These are phyloP conservation scores for Leptinotarsa juncta DNA, from an alignment of 2,888 invertebrate species.

Conservation along the genomic window DNA sequence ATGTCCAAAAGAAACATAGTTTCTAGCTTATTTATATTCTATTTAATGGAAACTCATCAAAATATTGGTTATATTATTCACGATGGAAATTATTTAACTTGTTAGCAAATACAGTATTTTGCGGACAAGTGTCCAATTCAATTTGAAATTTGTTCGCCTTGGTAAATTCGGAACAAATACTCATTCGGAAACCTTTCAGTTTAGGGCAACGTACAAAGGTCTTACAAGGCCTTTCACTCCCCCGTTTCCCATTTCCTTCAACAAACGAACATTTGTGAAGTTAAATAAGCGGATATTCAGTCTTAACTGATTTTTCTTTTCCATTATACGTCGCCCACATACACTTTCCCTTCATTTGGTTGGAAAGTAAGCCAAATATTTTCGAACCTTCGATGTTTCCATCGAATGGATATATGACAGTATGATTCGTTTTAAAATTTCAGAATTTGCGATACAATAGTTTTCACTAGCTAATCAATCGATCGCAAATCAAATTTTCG, in stretches of 20 bases:
- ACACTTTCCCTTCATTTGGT: not conserved
- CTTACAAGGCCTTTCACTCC: not conserved
- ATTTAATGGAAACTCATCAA: not conserved
- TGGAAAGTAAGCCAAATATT: too few relatives aligned
- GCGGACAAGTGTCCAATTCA: slow-evolving; percentile 11
- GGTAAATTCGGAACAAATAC: slow-evolving; percentile 12
- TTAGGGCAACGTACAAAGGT: slow-evolving; percentile 1
- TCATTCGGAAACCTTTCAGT: slow-evolving; percentile 12
- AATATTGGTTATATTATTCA: not conserved
- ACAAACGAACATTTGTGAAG: not conserved
- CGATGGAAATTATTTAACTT: not conserved
- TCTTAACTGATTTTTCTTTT: slow-evolving; percentile 1
- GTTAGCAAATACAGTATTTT: slow-evolving; percentile 1
- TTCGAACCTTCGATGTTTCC: too few relatives aligned
- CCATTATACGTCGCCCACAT: not conserved
- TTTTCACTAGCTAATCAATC: too few relatives aligned
- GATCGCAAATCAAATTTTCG: too few relatives aligned
- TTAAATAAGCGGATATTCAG: slow-evolving; percentile 9
- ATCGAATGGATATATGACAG: too few relatives aligned
- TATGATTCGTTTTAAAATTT: too few relatives aligned
- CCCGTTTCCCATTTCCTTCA: not conserved
- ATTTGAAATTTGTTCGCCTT: slow-evolving; percentile 17
- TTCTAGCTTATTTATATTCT: too few relatives aligned
- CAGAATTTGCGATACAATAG: too few relatives aligned
- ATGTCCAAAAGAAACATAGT: too few relatives aligned